Base-by-base conservation (phyloP, 2,888 invertebrate species). In the Pachycephus smyrnensis region DNA sequence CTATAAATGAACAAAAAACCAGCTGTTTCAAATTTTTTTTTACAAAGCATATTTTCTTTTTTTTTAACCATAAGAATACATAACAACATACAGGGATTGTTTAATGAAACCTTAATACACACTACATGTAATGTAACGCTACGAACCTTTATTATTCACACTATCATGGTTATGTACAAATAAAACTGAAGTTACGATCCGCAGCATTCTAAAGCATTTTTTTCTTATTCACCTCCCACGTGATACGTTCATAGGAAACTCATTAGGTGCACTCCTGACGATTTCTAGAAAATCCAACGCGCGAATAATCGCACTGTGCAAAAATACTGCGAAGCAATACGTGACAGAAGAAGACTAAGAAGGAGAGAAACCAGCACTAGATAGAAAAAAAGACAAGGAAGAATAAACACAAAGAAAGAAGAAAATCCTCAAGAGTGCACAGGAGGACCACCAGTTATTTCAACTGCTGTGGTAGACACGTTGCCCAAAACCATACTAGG, bases 81-180 rank as follows among this genome's bases (percentile, higher is more conserved):
- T 55, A 55, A 55, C 55, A 55, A 55, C 55, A 55, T 55, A 55
- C 55, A 55, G 55, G 55, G 55, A 55, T 55, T 55, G 55, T 55
- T 55, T 55, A 55, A 55, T 55, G 55, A 55, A 55, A 55, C 23
- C 55, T 55, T 55, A 55, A 55, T 55, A 55, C 55, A 15, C 15
- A 55, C 23, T 55, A 55, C 55, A 23, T 55, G 6, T 55, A 71
- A 31, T 71, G 31, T 75, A 84, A 85, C 82, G 79, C 86, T 86
- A 88, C 84, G 84, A 87, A 87, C 83, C 80, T 84, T 89, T 90
- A 55, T 55, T 89, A 89, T 89, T 90, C 87, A 88, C 86, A 88
- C 89, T 87, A 85, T 89, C 87, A 88, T 82, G 86, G 82, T 84
- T 88, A 89, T 89, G 85, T 89, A 89, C 90, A 89, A 89, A 88